phyloP scores from a whole-genome alignment of 92 coral and sea anemone genomes.

The Isaurus tuberculatus region DNA sequence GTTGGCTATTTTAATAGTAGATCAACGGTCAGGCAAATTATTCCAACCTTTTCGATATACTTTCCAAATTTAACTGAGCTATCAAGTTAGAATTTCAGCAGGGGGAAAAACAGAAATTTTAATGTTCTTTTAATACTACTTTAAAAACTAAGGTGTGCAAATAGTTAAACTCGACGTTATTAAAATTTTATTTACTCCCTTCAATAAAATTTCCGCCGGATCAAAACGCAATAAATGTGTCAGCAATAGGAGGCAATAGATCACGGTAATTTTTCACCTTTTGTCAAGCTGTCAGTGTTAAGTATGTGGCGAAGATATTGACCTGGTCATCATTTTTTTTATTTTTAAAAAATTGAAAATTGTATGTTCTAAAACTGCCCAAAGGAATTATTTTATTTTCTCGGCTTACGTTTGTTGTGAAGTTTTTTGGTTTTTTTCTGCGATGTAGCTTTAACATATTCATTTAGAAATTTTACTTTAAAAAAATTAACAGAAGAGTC shows the following conservation, averaged over 20 bases:
- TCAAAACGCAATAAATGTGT: neutral
- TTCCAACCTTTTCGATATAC: neutral
- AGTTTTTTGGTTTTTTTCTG: neutral
- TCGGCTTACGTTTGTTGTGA: neutral
- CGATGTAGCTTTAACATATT: neutral
- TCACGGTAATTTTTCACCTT: constrained; percentile 24
- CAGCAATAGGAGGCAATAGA: constrained; percentile 22
- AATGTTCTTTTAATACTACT: neutral
- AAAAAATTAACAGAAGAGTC: no score
- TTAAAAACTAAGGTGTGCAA: neutral
- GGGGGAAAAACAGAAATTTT: constrained; percentile 1
- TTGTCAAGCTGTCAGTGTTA: constrained; percentile 41
- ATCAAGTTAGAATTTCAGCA: neutral
- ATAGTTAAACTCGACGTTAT: neutral
- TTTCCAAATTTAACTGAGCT: neutral
- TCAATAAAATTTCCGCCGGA: constrained; percentile 27
- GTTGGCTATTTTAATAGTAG: no score
- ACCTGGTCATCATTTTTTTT: neutral
- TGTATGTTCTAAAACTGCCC: neutral
- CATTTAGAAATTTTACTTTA: no score
- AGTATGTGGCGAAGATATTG: constrained; percentile 28
- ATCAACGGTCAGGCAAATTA: neutral
- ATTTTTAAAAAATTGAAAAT: constrained; percentile 2
- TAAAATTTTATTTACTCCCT: neutral
- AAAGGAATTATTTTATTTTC: neutral